phyloP scores from a whole-genome alignment of 2,888 invertebrate genomes.

The Apotomis turbidana region DNA sequence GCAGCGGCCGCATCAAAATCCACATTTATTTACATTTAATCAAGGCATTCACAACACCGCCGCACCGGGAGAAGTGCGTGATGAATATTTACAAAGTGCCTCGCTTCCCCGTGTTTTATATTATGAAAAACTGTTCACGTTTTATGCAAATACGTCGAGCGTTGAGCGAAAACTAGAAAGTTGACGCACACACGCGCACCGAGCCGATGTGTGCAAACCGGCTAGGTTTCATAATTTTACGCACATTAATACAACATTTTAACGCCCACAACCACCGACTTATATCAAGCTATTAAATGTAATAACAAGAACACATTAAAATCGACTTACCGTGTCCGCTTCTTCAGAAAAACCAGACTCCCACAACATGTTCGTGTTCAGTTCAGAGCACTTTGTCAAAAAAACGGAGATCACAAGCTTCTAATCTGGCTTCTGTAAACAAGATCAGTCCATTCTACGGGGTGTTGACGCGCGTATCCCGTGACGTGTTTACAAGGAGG shows the following conservation, averaged over 20 bases:
- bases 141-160: constrained; percentile 79
- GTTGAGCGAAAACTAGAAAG: constrained; percentile 83
- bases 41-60: constrained; percentile 69
- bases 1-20: constrained; percentile 56
- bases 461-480: constrained; percentile 60
- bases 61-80: constrained; percentile 61
- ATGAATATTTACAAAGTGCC: constrained; percentile 76
- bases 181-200: constrained; percentile 67
- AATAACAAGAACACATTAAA: constrained; percentile 47
- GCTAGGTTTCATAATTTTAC: constrained; percentile 72
- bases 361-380: constrained; percentile 76
- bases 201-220: constrained; percentile 55
- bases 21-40: constrained; percentile 69
- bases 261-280: constrained; percentile 35
- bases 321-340: constrained; percentile 73
- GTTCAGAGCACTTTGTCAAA: constrained; percentile 65
- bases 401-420: constrained; percentile 43
- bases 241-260: constrained; percentile 51
- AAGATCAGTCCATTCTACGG: constrained; percentile 63
- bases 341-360: constrained; percentile 77
- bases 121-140: constrained; percentile 83
- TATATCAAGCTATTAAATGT: constrained; percentile 43
- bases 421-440: constrained; percentile 50
- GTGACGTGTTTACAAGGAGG: constrained; percentile 62
- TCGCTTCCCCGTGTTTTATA: constrained; percentile 76